Percentiles rank a stretch among this genome's conserved stretches.
Conservation (phyloP, 2,888 invertebrate genomes). For the Macrophya annulata region DNA sequence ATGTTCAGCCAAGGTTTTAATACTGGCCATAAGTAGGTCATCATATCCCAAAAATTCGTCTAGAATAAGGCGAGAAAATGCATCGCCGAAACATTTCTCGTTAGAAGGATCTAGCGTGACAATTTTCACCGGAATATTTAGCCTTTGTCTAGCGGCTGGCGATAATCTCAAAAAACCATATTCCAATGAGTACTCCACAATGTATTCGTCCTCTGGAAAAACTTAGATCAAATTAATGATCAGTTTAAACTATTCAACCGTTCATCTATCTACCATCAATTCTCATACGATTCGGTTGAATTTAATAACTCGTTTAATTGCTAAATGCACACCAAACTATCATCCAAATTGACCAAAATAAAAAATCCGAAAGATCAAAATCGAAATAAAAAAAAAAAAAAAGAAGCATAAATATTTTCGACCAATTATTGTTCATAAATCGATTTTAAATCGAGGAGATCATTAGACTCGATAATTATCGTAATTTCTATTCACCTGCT, state of each 20-base stretch:
- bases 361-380: conserved; percentile 11
- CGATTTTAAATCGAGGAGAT: conserved; percentile 1
- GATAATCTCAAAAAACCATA: conserved; percentile 97
- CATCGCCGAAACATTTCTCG: conserved; percentile 96
- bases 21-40: conserved; percentile 97
- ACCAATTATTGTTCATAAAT: not conserved
- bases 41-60: conserved; percentile 98
- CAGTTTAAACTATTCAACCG: conserved; percentile 18
- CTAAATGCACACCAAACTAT: not conserved
- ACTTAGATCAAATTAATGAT: conserved; percentile 74
- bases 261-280: not conserved
- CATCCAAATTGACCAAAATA: conserved; percentile 14
- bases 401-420: not conserved
- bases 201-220: conserved; percentile 94
- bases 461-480: not conserved
- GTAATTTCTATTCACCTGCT: conserved; percentile 80
- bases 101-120: conserved; percentile 93
- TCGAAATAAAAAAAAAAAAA: too few species aligned
- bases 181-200: conserved; percentile 98
- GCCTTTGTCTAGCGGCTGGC: conserved; percentile 90
- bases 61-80: conserved; percentile 93
- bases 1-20: conserved; percentile 96
- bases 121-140: conserved; percentile 95
- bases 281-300: not conserved
- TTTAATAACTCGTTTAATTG: not conserved